These are phyloP conservation scores for Eustalomyia histrio DNA, from an alignment of 2,888 invertebrate genomes.

Conservation along the genomic window DNA sequence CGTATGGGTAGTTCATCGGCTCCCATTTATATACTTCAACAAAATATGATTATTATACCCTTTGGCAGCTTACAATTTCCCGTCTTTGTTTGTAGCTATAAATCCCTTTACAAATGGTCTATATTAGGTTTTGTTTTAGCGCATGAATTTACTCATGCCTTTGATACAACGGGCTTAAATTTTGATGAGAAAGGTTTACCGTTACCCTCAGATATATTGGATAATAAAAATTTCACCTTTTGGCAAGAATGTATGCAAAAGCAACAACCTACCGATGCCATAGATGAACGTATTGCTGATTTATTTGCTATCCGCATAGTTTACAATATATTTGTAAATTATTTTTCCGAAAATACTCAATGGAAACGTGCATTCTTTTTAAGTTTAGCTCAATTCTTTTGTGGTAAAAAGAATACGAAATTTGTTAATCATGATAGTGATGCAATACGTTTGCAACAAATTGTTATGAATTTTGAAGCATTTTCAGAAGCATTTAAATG, in stretches of 20 bases:
- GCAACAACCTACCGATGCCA: conserved; percentile 63
- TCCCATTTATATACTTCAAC: conserved; percentile 70
- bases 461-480: conserved; percentile 69
- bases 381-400: conserved; percentile 75
- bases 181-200: conserved; percentile 67
- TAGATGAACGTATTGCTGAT: conserved; percentile 74
- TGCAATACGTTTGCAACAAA: conserved; percentile 70
- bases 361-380: conserved; percentile 71
- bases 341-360: too few relatives aligned
- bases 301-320: conserved; percentile 72
- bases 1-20: conserved; percentile 63
- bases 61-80: conserved; percentile 70
- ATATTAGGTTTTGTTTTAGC: conserved; percentile 73
- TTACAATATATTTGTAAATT: conserved; percentile 59
- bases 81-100: conserved; percentile 63
- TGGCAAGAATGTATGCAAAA: conserved; percentile 65
- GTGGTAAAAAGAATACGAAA: conserved; percentile 63
- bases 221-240: background rate
- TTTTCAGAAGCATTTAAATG: conserved; percentile 71
- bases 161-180: conserved; percentile 68
- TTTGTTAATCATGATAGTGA: conserved; percentile 73
- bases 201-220: too few relatives aligned
- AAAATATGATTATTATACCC: conserved; percentile 72
- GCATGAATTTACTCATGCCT: conserved; percentile 74
- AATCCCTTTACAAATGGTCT: conserved; percentile 70